phyloP scores from a whole-genome alignment of 2,797 vertebrate genomes.

The Xerus rutilus region DNA sequence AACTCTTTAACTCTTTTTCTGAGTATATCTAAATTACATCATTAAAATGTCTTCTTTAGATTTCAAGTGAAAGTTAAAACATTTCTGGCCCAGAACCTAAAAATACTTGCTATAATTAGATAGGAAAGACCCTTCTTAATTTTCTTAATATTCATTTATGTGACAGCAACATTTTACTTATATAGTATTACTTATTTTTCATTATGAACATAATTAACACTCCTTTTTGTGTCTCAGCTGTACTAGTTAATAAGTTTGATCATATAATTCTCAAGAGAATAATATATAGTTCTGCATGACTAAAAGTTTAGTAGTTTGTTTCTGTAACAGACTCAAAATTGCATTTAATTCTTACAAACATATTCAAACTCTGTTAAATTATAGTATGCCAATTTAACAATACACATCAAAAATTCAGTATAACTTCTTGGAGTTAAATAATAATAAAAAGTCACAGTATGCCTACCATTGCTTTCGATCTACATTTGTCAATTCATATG shows the following conservation, averaged over 20 bases:
- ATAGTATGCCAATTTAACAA: neutral
- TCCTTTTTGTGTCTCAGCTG: conserved; percentile 17
- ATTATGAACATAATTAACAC: conserved; percentile 71
- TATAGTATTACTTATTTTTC: conserved; percentile 30
- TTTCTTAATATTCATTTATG: conserved; percentile 38
- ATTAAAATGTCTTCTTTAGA: conserved; percentile 42
- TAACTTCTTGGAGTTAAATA: neutral
- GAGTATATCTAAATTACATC: conserved; percentile 1
- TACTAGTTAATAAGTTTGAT: conserved; percentile 42
- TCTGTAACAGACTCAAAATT: neutral
- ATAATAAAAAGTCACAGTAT: neutral
- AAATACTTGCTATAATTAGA: conserved; percentile 21
- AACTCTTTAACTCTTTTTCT: neutral
- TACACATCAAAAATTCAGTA: neutral
- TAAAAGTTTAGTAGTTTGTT: neutral
- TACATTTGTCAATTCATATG: neutral
- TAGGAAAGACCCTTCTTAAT: neutral
- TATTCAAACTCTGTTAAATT: conserved; percentile 38
- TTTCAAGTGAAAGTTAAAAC: conserved; percentile 67
- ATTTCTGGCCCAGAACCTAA: too few relatives aligned
- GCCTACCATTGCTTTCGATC: neutral
- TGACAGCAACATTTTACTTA: conserved; percentile 49
- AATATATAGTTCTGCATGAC: neutral
- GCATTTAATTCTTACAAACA: neutral
- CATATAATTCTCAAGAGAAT: neutral